Conservation (phyloP, 2,113 vertebrate genomes). For the Salvator merianae region DNA sequence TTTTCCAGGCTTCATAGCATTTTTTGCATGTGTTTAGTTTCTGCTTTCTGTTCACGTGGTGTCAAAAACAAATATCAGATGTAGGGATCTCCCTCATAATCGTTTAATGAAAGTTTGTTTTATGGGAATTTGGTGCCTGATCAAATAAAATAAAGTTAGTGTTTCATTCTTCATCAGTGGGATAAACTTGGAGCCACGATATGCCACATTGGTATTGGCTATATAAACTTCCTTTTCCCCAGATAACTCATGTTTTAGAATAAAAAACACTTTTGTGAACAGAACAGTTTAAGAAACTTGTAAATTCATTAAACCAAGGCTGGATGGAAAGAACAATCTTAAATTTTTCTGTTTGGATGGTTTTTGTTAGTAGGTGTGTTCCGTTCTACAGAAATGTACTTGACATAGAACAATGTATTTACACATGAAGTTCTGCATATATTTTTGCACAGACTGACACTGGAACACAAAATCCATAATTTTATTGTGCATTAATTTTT, state of each 20-base stretch:
- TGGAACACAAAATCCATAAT: too few relatives aligned
- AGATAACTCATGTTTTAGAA: not conserved
- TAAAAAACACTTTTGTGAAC: not conserved
- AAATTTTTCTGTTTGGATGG: too few relatives aligned
- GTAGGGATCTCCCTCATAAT: not conserved
- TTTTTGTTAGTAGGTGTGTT: too few relatives aligned
- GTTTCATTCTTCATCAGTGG: not conserved
- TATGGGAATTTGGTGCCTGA: not conserved
- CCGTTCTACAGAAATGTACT: too few relatives aligned
- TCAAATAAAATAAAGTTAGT: not conserved
- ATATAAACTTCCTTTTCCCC: too few relatives aligned
- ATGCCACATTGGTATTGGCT: not conserved
- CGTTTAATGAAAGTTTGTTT: not conserved
- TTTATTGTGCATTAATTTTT: too few relatives aligned
- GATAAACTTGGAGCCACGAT: not conserved
- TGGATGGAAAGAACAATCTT: too few relatives aligned
- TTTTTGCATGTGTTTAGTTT: not conserved
- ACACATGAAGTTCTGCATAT: too few relatives aligned
- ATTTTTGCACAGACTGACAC: too few relatives aligned
- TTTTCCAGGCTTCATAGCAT: too few relatives aligned
- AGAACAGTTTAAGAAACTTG: not conserved
- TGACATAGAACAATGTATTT: too few relatives aligned
- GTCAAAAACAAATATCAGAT: not conserved
- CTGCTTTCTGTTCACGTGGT: not conserved
- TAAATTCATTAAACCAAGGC: not conserved